phyloP scores from a whole-genome alignment of 2,888 invertebrate genomes.

The Netelia melanura region DNA sequence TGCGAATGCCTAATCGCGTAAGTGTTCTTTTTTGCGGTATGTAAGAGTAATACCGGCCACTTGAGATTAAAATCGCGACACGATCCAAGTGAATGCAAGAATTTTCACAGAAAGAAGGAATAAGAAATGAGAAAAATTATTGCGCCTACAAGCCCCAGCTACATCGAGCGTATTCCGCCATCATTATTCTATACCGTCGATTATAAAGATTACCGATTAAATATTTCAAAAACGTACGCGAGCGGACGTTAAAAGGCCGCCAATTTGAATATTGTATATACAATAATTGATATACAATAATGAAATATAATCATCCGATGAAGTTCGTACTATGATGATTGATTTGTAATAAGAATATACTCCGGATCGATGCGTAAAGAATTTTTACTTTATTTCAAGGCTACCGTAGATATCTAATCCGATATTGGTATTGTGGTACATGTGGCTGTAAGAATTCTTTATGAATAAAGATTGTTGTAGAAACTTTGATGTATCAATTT shows the following conservation, averaged over 20 bases:
- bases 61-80: conserved; percentile 64
- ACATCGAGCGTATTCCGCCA: conserved; percentile 66
- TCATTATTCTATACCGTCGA: conserved; percentile 64
- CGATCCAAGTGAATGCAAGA: conserved; percentile 52
- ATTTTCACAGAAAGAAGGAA: conserved; percentile 42
- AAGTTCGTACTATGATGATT: conserved; percentile 80
- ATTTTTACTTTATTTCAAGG: conserved; percentile 74
- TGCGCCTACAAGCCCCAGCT: conserved; percentile 60
- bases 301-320: conserved; percentile 77
- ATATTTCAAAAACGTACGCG: conserved; percentile 57
- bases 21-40: conserved; percentile 42
- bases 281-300: conserved; percentile 79
- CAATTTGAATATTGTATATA: conserved; percentile 80
- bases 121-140: conserved; percentile 40
- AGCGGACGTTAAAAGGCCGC: conserved; percentile 51
- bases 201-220: conserved; percentile 45
- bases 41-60: conserved; percentile 41
- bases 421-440: conserved; percentile 81
- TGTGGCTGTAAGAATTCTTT: conserved; percentile 83
- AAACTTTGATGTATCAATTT: conserved; percentile 69
- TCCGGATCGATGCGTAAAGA: conserved; percentile 78
- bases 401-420: conserved; percentile 80
- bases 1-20: conserved; percentile 62
- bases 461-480: conserved; percentile 84
- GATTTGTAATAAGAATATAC: conserved; percentile 79